phyloP scores from a whole-genome alignment of 2,113 vertebrate genomes.

The Hassar affinis region DNA sequence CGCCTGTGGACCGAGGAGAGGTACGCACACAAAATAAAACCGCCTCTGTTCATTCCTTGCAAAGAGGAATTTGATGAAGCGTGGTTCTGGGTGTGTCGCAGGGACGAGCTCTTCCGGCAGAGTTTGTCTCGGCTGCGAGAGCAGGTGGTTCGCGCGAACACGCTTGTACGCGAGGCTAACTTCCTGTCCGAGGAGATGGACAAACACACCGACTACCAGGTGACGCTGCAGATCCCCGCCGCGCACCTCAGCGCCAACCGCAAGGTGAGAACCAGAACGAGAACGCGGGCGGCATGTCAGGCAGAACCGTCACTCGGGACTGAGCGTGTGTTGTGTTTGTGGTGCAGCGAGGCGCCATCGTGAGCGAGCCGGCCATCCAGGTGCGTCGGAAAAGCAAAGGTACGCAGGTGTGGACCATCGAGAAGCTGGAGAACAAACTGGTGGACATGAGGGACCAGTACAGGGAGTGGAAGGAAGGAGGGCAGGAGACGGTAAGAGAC shows the following conservation, averaged over 20 bases:
- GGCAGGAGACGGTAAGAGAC: slow-evolving; percentile 65
- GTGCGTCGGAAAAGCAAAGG: slow-evolving; percentile 88
- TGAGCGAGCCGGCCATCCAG: slow-evolving; percentile 96
- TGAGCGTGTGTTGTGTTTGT: neutral
- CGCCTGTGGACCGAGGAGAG: slow-evolving; percentile 93
- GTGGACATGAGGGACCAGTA: slow-evolving; percentile 98
- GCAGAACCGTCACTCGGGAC: too few species aligned
- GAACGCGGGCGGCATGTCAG: too few species aligned
- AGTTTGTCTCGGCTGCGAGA: slow-evolving; percentile 91
- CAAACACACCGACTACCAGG: slow-evolving; percentile 94
- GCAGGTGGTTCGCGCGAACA: slow-evolving; percentile 94
- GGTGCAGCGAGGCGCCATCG: slow-evolving; percentile 87
- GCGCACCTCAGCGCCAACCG: slow-evolving; percentile 96
- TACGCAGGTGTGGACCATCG: slow-evolving; percentile 95
- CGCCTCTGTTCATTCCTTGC: too few species aligned
- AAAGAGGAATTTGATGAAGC: too few species aligned
- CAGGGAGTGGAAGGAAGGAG: slow-evolving; percentile 91
- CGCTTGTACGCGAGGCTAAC: slow-evolving; percentile 93
- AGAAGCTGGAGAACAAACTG: slow-evolving; percentile 95
- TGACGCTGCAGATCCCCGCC: slow-evolving; percentile 96
- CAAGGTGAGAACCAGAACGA: slow-evolving; percentile 78
- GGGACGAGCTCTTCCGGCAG: slow-evolving; percentile 94
- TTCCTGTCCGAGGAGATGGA: slow-evolving; percentile 95
- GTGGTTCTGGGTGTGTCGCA: slow-evolving; percentile 56
- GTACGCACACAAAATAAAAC: slow-evolving; percentile 70